Base-by-base conservation (phyloP, 2,113 vertebrate genomes). In the Halcyon senegalensis region DNA sequence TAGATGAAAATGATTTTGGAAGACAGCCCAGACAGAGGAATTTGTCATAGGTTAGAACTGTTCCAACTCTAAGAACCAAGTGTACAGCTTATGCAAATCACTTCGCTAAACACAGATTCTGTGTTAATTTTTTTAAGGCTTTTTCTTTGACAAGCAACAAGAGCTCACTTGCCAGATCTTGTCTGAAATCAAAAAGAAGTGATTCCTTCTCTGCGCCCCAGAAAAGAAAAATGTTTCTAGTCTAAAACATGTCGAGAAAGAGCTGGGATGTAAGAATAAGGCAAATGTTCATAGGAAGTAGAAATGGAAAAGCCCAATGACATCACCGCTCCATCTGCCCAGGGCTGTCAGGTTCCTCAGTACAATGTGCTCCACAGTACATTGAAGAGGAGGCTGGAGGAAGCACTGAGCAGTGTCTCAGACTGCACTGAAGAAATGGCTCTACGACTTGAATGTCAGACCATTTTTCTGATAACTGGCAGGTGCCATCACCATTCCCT, bases 21-120 rank as follows among this genome's bases (percentile, higher is more conserved):
- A 94, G 77, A 95, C 98, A 99, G 98, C 98, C 98, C 98, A 98
- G 98, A 98, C 97, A 41, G 92, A 98, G 98, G 98, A 98, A 99
- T 99, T 98, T 98, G 98, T 98, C 98, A 98, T 98, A 97, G 98
- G 98, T 98, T 98, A 98, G 98, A 98, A 98, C 97, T 98, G 98
- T 98, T 98, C 97, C 94, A 98, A 98, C 98, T 98, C 98, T 98
- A 98, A 98, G 96, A 98, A 98, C 96, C 97, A 96, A 97, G 98
- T 97, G 96, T 97, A 92, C 94, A 93, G 97, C 96, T 98, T 97
- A 98, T 98, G 98, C 98, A 98, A 98, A 98, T 98, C 88, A 95
- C 97, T 98, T 98, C 93, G 93, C 97, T 97, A 96, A 97, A 97
- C 97, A 98, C 97, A 97, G 97, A 97, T 97, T 95, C 97, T 98